Percentiles rank a stretch among this genome's conserved stretches.
Conservation (phyloP, 2,113 vertebrate genomes). For the Anarhynchus alexandrinus region DNA sequence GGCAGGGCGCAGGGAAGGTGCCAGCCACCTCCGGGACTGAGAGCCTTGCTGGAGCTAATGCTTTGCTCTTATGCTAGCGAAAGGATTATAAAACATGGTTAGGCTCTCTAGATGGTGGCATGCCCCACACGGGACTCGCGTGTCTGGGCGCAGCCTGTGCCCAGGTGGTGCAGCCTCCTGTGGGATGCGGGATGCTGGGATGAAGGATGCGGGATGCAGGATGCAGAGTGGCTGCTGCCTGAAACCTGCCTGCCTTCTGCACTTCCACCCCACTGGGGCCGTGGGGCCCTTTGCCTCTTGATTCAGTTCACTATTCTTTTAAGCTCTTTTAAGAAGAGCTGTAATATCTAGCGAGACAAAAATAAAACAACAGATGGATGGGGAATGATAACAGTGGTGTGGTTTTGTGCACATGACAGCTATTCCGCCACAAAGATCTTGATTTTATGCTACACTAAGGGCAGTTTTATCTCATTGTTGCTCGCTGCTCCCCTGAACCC, state of each 20-base stretch:
- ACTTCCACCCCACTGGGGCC: accelerated
- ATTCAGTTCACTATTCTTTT: neutral
- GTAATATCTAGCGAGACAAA: neutral
- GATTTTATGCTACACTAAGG: neutral
- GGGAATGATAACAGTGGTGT: neutral
- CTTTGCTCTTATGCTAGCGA: neutral
- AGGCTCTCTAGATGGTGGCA: neutral
- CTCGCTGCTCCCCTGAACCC: neutral
- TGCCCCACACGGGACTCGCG: accelerated
- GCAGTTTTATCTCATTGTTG: neutral
- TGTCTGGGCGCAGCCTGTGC: accelerated
- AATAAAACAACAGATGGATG: neutral
- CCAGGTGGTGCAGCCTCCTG: neutral
- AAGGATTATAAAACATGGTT: neutral
- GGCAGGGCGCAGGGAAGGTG: neutral
- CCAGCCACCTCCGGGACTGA: neutral
- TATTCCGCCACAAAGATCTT: neutral
- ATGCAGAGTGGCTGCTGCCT: neutral
- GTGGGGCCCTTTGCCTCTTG: neutral
- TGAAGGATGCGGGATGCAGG: neutral
- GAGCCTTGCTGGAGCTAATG: neutral
- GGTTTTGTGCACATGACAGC: neutral
- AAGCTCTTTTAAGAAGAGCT: neutral
- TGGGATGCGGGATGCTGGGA: neutral
- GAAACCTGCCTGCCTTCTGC: neutral